Percentiles rank a stretch among this genome's conserved stretches.
phyloP scores from a whole-genome alignment of 2,113 vertebrate species.

The Erythrocercus mccallii region DNA sequence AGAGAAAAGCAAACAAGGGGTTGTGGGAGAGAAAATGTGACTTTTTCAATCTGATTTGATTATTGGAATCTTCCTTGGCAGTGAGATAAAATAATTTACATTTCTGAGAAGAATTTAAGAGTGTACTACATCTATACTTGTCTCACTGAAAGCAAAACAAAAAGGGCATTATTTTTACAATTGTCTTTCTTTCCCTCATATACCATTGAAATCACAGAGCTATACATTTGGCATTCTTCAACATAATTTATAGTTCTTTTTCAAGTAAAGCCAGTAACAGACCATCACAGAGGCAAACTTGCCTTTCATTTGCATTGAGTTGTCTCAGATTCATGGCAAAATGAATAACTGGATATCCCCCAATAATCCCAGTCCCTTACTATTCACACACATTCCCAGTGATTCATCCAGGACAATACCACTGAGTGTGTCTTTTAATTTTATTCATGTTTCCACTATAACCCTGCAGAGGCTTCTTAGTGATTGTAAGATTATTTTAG shows the following conservation, averaged over 20 bases:
- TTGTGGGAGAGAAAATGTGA: background rate
- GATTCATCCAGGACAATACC: constrained; percentile 56
- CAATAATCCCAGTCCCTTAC: background rate
- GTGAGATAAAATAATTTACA: background rate
- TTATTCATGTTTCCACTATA: constrained; percentile 54
- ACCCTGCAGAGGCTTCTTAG: constrained; percentile 28
- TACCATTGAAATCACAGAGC: constrained; percentile 8
- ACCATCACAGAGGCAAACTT: background rate
- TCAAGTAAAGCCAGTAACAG: background rate
- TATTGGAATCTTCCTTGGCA: background rate
- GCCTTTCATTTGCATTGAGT: constrained; percentile 31
- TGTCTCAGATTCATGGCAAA: background rate
- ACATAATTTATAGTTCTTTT: constrained; percentile 29
- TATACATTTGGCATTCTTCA: constrained; percentile 30
- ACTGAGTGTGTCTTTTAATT: constrained; percentile 17
- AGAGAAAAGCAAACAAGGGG: background rate
- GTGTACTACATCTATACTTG: background rate
- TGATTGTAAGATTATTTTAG: constrained; percentile 56
- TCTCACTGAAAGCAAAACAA: background rate
- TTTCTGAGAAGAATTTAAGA: background rate
- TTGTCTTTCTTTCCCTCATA: background rate
- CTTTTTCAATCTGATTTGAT: background rate
- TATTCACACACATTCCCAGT: background rate
- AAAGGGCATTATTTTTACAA: background rate
- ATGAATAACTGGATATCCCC: background rate